Evolutionary conservation across 2,797 vertebrate species (phyloP).

Genomic region (Schizopygopsis malacanthus): DNA sequence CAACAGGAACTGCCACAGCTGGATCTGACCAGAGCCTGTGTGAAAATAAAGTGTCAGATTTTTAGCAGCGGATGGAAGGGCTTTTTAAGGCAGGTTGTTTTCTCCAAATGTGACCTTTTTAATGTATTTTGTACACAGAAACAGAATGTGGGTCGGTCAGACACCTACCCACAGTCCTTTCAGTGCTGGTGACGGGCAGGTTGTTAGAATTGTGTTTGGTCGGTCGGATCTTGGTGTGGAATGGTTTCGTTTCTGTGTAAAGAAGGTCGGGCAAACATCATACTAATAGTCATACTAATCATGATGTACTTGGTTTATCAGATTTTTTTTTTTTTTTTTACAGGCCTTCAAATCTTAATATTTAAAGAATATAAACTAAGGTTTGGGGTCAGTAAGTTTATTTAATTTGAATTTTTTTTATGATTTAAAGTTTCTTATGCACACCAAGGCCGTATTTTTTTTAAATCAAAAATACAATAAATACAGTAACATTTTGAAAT

Average conservation of each 20-base stretch:
- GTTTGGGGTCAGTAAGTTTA: not conserved
- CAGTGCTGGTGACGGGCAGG: conserved; percentile 79
- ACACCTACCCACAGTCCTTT: conserved; percentile 83
- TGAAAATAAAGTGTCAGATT: not conserved
- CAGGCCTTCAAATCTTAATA: not conserved
- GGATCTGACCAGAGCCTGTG: conserved; percentile 87
- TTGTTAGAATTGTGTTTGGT: conserved; percentile 79
- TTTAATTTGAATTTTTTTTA: not conserved
- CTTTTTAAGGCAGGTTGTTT: not conserved
- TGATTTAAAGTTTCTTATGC: not conserved
- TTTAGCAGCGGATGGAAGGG: not conserved
- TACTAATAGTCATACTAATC: conserved; percentile 68
- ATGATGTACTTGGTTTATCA: conserved; percentile 36
- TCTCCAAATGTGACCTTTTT: conserved; percentile 79
- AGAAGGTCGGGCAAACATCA: conserved; percentile 77
- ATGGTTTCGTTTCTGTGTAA: conserved; percentile 80
- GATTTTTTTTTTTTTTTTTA: not conserved
- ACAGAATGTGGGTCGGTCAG: conserved; percentile 64
- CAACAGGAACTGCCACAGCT: conserved; percentile 88
- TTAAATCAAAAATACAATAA: not conserved
- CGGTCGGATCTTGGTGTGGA: conserved; percentile 78
- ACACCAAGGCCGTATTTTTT: not conserved
- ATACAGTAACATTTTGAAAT: not conserved
- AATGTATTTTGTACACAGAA: conserved; percentile 71
- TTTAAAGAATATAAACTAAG: not conserved